phyloP scores from a whole-genome alignment of 2,888 invertebrate species.

The Pseudanteris insignis region DNA sequence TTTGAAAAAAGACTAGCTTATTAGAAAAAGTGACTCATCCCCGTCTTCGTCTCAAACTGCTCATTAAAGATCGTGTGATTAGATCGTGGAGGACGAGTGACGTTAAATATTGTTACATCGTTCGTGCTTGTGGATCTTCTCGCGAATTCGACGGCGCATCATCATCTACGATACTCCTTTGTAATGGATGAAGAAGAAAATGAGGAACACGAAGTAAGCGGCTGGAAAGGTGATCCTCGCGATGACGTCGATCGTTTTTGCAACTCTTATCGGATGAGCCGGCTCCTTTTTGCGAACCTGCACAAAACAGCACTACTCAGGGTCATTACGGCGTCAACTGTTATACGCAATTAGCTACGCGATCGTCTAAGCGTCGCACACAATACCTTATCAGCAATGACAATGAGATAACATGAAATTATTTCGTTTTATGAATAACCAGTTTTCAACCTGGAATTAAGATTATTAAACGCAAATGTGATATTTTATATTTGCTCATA shows the following conservation, averaged over 20 bases:
- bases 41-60: conserved; percentile 1
- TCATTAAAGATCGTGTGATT: conserved; percentile 9
- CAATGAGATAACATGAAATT: no score
- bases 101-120: conserved; percentile 21
- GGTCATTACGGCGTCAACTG: no score
- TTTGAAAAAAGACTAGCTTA: conserved; percentile 27
- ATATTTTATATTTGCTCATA: neutral
- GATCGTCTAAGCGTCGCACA: no score
- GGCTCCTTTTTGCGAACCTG: conserved; percentile 92
- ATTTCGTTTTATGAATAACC: no score
- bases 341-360: no score
- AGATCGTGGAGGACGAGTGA: conserved; percentile 11
- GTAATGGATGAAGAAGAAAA: conserved; percentile 95
- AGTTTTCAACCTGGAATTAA: no score
- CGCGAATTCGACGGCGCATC: conserved; percentile 5
- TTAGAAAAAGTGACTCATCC: conserved; percentile 29
- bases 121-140: conserved; percentile 12
- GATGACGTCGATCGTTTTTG: conserved; percentile 94
- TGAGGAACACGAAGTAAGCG: conserved; percentile 91
- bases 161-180: conserved; percentile 77
- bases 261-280: conserved; percentile 90
- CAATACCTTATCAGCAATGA: no score
- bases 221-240: conserved; percentile 93
- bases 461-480: no score
- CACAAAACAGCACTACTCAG: conserved; percentile 78